phyloP scores from a whole-genome alignment of 2,797 vertebrate genomes.

The Darevskia mixta region DNA sequence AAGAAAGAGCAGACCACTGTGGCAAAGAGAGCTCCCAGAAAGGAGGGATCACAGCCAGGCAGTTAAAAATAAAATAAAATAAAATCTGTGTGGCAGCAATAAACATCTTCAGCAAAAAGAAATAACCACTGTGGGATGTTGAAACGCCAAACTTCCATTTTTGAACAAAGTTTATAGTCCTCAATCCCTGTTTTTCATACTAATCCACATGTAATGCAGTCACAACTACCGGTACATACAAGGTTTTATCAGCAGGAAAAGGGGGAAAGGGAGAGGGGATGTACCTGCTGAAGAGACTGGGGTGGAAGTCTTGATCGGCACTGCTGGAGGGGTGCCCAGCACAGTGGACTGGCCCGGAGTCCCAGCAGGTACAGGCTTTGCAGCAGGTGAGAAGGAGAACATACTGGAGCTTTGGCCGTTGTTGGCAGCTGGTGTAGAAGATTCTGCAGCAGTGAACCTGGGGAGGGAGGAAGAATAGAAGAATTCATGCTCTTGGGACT shows the following conservation, averaged over 20 bases:
- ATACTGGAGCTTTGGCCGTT: conserved; percentile 32
- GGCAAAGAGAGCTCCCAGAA: neutral
- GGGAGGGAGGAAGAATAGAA: neutral
- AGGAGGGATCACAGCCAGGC: neutral
- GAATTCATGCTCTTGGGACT: neutral
- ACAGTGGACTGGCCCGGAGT: conserved; percentile 65
- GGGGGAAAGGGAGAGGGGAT: neutral
- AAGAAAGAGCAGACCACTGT: neutral
- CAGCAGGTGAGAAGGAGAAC: conserved; percentile 81
- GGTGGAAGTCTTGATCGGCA: conserved; percentile 56
- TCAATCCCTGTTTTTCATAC: neutral
- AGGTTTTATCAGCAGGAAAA: no score
- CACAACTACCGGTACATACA: neutral
- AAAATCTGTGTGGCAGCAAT: neutral
- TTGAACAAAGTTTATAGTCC: neutral
- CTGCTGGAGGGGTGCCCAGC: conserved; percentile 59
- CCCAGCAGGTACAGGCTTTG: conserved; percentile 76
- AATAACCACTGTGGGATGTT: neutral
- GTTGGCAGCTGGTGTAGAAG: conserved; percentile 63
- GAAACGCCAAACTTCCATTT: neutral
- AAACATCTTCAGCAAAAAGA: neutral
- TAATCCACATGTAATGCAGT: neutral
- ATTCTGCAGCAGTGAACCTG: conserved; percentile 85
- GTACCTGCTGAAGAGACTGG: conserved; percentile 22
- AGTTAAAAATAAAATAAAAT: neutral